Conservation (phyloP, 2,113 vertebrate genomes). For the Nannospalax galili region DNA sequence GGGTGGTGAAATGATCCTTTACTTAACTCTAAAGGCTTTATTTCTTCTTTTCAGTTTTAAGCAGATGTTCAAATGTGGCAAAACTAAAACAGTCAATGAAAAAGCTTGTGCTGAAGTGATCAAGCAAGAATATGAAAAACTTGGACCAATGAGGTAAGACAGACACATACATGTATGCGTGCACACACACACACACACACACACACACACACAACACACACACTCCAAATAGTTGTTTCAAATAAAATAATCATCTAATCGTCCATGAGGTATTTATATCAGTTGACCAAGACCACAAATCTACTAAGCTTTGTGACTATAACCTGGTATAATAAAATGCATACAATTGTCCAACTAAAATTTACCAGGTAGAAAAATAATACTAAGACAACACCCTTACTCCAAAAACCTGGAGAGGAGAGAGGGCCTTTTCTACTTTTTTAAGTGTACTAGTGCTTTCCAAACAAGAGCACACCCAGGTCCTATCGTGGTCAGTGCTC, state of each 20-base stretch:
- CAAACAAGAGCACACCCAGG: not conserved
- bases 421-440: not conserved
- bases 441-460: not conserved
- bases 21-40: not conserved
- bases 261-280: not conserved
- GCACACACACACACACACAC: not conserved
- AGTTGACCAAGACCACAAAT: not conserved
- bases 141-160: constrained; percentile 89
- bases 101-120: constrained; percentile 88
- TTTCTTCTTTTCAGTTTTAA: constrained; percentile 87
- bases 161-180: not conserved
- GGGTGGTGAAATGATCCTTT: not conserved
- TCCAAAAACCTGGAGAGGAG: not conserved
- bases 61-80: constrained; percentile 87
- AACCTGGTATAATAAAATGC: not conserved
- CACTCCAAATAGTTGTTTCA: not conserved
- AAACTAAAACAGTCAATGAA: constrained; percentile 85
- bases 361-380: not conserved
- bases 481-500: not conserved
- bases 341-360: not conserved
- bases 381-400: not conserved
- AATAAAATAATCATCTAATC: not conserved
- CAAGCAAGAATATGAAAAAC: constrained; percentile 88
- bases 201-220: not conserved
- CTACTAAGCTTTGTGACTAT: not conserved